A percentile compares a stretch with the other conserved stretches of the same genome.
Conservation (phyloP, 1,140 invertebrate genomes). For the Drosophila pectinifera region DNA sequence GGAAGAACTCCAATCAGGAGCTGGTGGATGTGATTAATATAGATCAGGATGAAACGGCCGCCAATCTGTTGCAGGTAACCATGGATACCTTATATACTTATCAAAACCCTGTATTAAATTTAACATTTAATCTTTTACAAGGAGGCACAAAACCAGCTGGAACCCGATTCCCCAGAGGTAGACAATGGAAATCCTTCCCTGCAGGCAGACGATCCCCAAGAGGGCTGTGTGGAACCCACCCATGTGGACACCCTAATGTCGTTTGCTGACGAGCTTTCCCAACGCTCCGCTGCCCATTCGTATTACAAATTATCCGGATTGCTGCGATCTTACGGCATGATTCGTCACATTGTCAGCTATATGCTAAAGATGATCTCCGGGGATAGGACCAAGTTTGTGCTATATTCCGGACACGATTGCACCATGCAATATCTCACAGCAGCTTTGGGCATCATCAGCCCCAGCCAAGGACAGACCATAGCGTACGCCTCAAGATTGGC, state of each 20-base stretch:
- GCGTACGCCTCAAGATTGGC: conserved; percentile 94
- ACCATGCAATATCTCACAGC: conserved; percentile 93
- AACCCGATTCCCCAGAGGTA: conserved; percentile 31
- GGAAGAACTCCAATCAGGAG: conserved; percentile 69
- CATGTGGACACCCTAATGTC: conserved; percentile 91
- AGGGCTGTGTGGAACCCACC: conserved; percentile 83
- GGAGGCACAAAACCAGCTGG: conserved; percentile 17
- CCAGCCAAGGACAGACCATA: conserved; percentile 85
- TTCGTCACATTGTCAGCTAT: conserved; percentile 91
- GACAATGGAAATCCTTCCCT: conserved; percentile 38
- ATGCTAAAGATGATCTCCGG: conserved; percentile 92
- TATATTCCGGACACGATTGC: conserved; percentile 96
- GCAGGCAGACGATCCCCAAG: conserved; percentile 30
- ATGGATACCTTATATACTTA: no score
- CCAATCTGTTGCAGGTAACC: conserved; percentile 43
- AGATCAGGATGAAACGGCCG: conserved; percentile 76
- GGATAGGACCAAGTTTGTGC: conserved; percentile 91
- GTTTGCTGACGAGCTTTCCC: conserved; percentile 91
- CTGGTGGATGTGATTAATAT: conserved; percentile 83
- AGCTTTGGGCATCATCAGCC: conserved; percentile 89
- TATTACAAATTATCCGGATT: conserved; percentile 89
- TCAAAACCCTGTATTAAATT: no score
- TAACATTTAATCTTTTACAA: background rate
- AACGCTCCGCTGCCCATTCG: conserved; percentile 88
- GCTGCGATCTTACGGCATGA: conserved; percentile 91